Conservation (phyloP, 2,113 vertebrate species). For the Microtus ochrogaster region DNA sequence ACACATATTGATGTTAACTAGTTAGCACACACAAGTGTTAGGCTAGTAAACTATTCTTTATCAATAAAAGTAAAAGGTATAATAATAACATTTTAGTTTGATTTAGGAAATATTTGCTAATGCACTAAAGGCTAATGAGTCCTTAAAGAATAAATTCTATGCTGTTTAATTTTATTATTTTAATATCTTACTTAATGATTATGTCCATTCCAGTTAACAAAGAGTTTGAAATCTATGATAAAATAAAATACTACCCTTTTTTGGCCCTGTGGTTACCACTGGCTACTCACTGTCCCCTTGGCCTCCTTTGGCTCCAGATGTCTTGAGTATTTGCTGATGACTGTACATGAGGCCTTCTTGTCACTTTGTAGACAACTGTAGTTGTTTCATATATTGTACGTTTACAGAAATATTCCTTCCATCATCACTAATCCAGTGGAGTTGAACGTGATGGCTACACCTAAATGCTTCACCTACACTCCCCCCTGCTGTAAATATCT, state of each 20-base stretch:
- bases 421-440: not conserved
- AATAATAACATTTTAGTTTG: not conserved
- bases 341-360: too few species aligned
- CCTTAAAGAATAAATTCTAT: not conserved
- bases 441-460: not conserved
- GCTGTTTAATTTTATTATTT: not conserved
- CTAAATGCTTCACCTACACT: not conserved
- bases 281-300: not conserved
- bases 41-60: not conserved
- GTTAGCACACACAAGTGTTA: too few species aligned
- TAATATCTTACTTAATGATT: not conserved
- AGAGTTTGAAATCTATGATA: not conserved
- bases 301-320: not conserved
- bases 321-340: not conserved
- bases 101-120: not conserved
- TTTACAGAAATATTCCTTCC: not conserved
- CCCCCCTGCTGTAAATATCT: not conserved
- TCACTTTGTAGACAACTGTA: not conserved
- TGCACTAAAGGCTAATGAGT: not conserved
- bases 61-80: not conserved
- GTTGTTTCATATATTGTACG: not conserved
- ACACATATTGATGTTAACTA: not conserved
- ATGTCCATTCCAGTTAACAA: not conserved
- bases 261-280: not conserved
- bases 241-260: not conserved